Percentiles rank a stretch among this genome's conserved stretches.
These are phyloP conservation scores for Rhamphomyia laevipes DNA, from an alignment of 2,888 invertebrate species.

Conservation along the genomic window DNA sequence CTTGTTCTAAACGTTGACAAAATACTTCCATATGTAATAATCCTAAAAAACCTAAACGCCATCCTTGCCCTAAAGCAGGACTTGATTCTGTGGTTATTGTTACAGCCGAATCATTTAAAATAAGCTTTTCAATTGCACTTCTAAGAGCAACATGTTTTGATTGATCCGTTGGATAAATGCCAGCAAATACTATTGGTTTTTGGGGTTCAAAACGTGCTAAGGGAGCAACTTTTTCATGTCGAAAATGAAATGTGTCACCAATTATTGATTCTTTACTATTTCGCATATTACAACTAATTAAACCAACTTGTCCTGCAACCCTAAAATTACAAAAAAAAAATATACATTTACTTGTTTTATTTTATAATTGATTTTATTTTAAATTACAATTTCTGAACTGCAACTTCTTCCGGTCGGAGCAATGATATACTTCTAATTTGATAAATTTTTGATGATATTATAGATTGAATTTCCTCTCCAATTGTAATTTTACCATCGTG, in stretches of 20 bases:
- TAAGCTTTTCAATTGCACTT: conserved; percentile 77
- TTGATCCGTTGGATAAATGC: conserved; percentile 79
- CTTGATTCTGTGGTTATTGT: conserved; percentile 69
- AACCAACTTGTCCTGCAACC: conserved; percentile 87
- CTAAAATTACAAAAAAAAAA: conserved; percentile 28
- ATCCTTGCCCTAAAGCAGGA: conserved; percentile 78
- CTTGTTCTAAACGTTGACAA: conserved; percentile 72
- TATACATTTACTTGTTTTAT: neutral
- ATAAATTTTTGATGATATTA: conserved; percentile 60
- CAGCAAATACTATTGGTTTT: conserved; percentile 77
- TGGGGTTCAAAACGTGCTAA: conserved; percentile 53
- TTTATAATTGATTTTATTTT: neutral
- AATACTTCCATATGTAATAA: conserved; percentile 82
- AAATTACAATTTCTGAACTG: conserved; percentile 48
- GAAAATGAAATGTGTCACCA: conserved; percentile 61
- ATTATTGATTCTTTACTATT: conserved; percentile 59
- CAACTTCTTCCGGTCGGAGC: conserved; percentile 62
- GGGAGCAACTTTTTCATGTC: conserved; percentile 35
- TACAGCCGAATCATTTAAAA: conserved; percentile 91
- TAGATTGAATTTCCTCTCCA: conserved; percentile 66
- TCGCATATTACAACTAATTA: conserved; percentile 71
- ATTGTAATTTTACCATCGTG: conserved; percentile 60
- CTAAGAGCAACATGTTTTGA: conserved; percentile 64
- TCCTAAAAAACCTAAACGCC: conserved; percentile 79
- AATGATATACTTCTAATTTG: conserved; percentile 68